These are phyloP conservation scores for Thomomys bottae DNA, from an alignment of 2,113 vertebrate genomes.

Conservation along the genomic window DNA sequence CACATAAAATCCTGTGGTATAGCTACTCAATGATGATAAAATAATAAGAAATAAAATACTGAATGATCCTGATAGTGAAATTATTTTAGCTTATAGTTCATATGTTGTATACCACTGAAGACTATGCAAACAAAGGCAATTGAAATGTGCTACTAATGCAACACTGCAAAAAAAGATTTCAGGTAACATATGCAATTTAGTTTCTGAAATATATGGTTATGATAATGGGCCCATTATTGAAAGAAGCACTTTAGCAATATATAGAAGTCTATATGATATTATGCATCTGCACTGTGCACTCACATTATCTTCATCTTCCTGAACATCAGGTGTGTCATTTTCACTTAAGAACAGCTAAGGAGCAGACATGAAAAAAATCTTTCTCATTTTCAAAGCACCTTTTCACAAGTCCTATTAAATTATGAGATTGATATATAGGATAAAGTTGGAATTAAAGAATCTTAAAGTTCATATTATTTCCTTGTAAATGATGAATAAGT, in stretches of 20 bases:
- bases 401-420: constrained; percentile 3
- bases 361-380: constrained; percentile 10
- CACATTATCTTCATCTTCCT: constrained; percentile 44
- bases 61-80: constrained; percentile 50
- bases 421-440: neutral
- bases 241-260: constrained; percentile 65
- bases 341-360: constrained; percentile 28
- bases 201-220: constrained; percentile 64
- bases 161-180: constrained; percentile 72
- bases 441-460: neutral
- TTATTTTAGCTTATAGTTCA: constrained; percentile 55
- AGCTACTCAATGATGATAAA: no score
- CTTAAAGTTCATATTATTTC: neutral
- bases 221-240: constrained; percentile 64
- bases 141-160: constrained; percentile 74
- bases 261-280: constrained; percentile 49
- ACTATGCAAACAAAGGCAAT: constrained; percentile 82
- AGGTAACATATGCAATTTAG: constrained; percentile 76
- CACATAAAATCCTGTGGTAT: no score
- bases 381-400: constrained; percentile 15
- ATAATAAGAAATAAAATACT: neutral
- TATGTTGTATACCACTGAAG: constrained; percentile 77
- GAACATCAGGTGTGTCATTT: constrained; percentile 33
- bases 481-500: neutral
- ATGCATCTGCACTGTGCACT: neutral